A percentile compares a stretch with the other conserved stretches of the same genome.
Evolutionary conservation across 2,797 vertebrate genomes (phyloP).

Genomic region (Crocodylus rhombifer): DNA sequence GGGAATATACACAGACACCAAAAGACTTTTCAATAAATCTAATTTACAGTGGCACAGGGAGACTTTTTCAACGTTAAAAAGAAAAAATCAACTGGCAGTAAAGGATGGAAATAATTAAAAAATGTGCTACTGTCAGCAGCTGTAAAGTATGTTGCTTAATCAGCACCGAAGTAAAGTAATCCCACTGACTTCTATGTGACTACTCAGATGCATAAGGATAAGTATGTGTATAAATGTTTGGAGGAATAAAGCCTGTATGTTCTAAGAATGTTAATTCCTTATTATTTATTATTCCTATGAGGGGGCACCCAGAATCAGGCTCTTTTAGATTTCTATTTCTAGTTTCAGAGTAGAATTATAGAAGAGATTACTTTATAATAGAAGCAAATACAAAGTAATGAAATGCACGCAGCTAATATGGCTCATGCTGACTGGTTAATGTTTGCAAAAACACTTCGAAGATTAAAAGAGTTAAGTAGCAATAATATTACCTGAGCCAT

Average conservation of each 20-base stretch:
- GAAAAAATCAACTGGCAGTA: neutral
- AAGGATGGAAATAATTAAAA: neutral
- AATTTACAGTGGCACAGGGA: neutral
- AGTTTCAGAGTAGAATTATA: neutral
- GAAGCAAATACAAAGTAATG: neutral
- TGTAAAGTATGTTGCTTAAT: neutral
- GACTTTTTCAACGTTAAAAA: neutral
- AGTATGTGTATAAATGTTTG: neutral
- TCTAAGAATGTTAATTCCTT: neutral
- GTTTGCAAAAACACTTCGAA: neutral
- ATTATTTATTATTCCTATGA: neutral
- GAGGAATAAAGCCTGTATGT: neutral
- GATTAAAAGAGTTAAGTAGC: neutral
- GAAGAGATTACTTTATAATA: neutral
- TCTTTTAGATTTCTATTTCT: neutral
- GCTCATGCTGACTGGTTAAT: neutral
- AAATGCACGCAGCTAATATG: neutral
- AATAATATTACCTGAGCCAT: constrained; percentile 92
- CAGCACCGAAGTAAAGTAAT: neutral
- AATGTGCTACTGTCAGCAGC: neutral
- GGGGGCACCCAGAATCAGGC: neutral
- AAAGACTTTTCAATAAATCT: neutral
- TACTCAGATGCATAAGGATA: neutral
- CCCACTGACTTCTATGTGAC: neutral
- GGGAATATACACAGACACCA: too few relatives aligned